A percentile compares a stretch with the other conserved stretches of the same genome.
phyloP scores from a whole-genome alignment of 2,113 vertebrate genomes.

The Ammospiza nelsoni region DNA sequence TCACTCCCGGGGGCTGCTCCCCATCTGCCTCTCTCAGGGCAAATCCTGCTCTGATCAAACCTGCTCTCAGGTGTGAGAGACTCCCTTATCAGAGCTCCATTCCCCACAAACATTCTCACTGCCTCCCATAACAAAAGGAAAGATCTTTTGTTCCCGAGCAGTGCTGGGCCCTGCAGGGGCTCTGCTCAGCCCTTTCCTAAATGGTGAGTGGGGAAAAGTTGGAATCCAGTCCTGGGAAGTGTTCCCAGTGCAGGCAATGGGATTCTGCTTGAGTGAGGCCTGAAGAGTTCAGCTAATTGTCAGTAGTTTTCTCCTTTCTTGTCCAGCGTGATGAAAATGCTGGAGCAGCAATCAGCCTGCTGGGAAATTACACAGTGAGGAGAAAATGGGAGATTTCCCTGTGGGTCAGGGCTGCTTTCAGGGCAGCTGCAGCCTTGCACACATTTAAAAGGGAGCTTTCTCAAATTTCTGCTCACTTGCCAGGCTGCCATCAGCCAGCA shows the following conservation, averaged over 20 bases:
- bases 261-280: not conserved
- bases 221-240: not conserved
- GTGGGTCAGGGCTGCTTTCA: not conserved
- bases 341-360: not conserved
- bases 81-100: not conserved
- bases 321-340: not conserved
- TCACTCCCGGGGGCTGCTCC: not conserved
- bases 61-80: not conserved
- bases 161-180: not conserved
- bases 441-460: not conserved
- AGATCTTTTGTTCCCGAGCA: not conserved
- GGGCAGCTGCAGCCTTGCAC: not conserved
- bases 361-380: not conserved
- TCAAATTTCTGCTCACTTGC: not conserved
- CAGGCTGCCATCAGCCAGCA: not conserved
- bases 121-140: not conserved
- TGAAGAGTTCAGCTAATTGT: not conserved
- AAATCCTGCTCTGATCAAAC: not conserved
- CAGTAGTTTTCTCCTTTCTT: not conserved
- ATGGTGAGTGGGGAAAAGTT: accelerated
- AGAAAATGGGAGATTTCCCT: not conserved
- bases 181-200: not conserved
- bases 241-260: not conserved
- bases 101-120: not conserved
- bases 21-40: not conserved